A percentile compares a stretch with the other conserved stretches of the same genome.
phyloP scores from a whole-genome alignment of 2,797 vertebrate genomes.

The Semaprochilodus insignis region DNA sequence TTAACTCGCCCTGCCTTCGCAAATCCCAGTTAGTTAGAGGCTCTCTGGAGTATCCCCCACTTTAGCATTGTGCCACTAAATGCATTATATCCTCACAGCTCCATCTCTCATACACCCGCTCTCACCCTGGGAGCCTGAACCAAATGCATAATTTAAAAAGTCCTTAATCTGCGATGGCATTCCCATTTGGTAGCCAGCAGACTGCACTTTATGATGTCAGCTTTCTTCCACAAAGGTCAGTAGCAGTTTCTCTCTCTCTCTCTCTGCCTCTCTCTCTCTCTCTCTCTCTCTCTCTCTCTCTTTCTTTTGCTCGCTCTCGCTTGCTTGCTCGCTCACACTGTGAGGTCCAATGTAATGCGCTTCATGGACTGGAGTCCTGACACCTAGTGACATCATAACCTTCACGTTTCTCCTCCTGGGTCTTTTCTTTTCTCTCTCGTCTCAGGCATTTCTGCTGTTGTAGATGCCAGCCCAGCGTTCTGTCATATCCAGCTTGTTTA shows the following conservation, averaged over 20 bases:
- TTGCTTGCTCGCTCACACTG: slow-evolving; percentile 44
- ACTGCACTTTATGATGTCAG: slow-evolving; percentile 81
- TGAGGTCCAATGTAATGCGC: slow-evolving; percentile 65
- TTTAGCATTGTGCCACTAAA: slow-evolving; percentile 66
- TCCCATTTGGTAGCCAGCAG: slow-evolving; percentile 79
- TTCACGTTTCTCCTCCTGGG: slow-evolving; percentile 64
- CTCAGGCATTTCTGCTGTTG: background rate
- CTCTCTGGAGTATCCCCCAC: slow-evolving; percentile 59
- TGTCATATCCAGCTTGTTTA: background rate
- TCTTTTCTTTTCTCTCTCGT: slow-evolving; percentile 37
- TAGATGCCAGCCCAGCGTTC: background rate
- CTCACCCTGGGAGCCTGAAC: slow-evolving; percentile 75
- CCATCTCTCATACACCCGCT: slow-evolving; percentile 63
- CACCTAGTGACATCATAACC: slow-evolving; percentile 69
- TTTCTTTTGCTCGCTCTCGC: no score
- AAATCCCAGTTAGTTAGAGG: slow-evolving; percentile 63
- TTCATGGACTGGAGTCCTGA: slow-evolving; percentile 71
- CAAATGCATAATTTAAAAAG: slow-evolving; percentile 80
- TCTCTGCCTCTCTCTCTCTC: slow-evolving; percentile 31
- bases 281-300: slow-evolving; percentile 19
- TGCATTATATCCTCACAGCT: slow-evolving; percentile 65
- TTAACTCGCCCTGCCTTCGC: slow-evolving; percentile 58
- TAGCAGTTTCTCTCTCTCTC: slow-evolving; percentile 66
- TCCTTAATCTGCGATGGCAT: slow-evolving; percentile 79
- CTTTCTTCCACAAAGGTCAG: slow-evolving; percentile 78